phyloP scores from a whole-genome alignment of 35 echinoderm and acorn worm species.

The Amphiura filiformis region DNA sequence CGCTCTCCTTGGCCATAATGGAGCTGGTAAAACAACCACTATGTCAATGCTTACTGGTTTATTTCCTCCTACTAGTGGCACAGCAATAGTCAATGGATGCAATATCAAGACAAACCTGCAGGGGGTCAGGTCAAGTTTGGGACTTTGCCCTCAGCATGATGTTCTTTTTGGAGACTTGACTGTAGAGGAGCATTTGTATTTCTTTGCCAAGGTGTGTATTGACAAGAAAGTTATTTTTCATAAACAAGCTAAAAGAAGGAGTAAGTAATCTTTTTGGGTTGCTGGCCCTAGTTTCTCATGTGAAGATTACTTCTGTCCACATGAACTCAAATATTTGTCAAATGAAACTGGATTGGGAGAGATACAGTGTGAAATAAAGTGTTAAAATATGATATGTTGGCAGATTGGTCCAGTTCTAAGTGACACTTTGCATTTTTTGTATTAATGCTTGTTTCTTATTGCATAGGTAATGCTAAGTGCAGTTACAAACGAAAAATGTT shows the following conservation, averaged over 20 bases:
- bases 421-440: no score
- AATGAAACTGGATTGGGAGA: no score
- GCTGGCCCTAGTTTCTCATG: background rate
- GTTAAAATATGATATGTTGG: no score
- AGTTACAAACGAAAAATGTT: no score
- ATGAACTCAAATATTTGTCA: no score
- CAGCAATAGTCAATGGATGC: constrained; percentile 59
- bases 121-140: constrained; percentile 57
- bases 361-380: no score
- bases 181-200: constrained; percentile 76
- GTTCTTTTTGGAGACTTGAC: constrained; percentile 68
- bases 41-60: constrained; percentile 81
- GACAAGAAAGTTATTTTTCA: no score
- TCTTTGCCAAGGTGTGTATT: constrained; percentile 85
- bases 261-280: background rate
- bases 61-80: constrained; percentile 53
- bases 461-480: no score
- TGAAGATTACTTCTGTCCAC: no score
- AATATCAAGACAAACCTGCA: constrained; percentile 58
- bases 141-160: constrained; percentile 84
- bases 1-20: constrained; percentile 75
- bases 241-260: no score
- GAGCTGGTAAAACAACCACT: constrained; percentile 85
- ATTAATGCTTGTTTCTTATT: no score
- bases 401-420: no score